Percentiles rank a stretch among this genome's conserved stretches.
Evolutionary conservation across 37 sponge, comb jelly and placozoan species (phyloP).

Genomic region (Diacarnus erythraeanus): DNA sequence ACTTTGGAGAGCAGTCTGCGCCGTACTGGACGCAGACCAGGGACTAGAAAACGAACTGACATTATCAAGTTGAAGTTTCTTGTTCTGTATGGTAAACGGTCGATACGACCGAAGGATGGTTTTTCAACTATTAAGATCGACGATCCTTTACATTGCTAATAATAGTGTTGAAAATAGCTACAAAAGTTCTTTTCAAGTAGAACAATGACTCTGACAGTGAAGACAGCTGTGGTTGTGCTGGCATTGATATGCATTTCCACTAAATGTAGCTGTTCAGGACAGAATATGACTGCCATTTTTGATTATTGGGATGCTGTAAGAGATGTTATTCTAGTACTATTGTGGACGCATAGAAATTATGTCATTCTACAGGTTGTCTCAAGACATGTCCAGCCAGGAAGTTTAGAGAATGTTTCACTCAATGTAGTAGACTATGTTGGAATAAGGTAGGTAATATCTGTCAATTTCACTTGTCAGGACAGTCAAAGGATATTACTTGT

Average conservation of each 20-base stretch:
- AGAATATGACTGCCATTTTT: constrained; percentile 7
- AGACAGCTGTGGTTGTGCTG: too few relatives aligned
- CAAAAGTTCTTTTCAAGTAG: too few relatives aligned
- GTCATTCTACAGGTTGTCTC: constrained; percentile 41
- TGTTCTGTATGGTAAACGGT: too few relatives aligned
- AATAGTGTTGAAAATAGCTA: too few relatives aligned
- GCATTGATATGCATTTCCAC: too few relatives aligned
- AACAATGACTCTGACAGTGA: too few relatives aligned
- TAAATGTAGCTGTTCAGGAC: background rate
- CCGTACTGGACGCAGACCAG: background rate
- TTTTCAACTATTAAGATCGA: too few relatives aligned
- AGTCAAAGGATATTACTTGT: background rate
- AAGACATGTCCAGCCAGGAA: constrained; percentile 25
- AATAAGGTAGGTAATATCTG: constrained; percentile 30
- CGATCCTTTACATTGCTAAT: too few relatives aligned
- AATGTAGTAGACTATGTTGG: constrained; percentile 63
- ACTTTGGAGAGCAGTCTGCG: background rate
- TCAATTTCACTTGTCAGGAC: background rate
- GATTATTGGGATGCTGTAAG: constrained; percentile 47
- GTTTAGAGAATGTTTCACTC: constrained; percentile 32
- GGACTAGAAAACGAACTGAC: background rate
- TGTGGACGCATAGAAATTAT: too few relatives aligned
- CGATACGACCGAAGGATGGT: too few relatives aligned
- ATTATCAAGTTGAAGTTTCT: too few relatives aligned
- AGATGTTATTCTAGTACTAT: too few relatives aligned